Percentiles rank a stretch among this genome's conserved stretches.
phyloP scores from a whole-genome alignment of 2,113 vertebrate genomes.

The Vidua chalybeata region DNA sequence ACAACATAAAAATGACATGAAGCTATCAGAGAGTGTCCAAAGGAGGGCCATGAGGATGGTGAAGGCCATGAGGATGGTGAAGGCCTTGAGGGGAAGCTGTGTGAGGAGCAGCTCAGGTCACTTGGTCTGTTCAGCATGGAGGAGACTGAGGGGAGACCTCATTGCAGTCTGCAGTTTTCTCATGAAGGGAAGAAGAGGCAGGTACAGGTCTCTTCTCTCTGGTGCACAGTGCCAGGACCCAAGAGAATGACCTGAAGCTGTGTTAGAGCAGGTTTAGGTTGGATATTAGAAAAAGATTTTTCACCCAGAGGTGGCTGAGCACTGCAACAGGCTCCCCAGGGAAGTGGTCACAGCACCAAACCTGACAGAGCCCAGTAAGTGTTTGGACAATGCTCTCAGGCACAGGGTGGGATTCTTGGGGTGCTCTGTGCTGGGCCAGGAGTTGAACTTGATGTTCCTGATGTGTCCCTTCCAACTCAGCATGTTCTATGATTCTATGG shows the following conservation, averaged over 20 bases:
- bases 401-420: not conserved
- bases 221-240: not conserved
- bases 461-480: not conserved
- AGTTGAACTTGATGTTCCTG: not conserved
- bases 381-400: not conserved
- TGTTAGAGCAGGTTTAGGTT: not conserved
- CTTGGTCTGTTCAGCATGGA: not conserved
- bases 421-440: not conserved
- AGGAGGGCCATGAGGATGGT: rapidly evolving
- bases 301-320: not conserved
- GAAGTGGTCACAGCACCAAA: not conserved
- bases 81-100: rapidly evolving
- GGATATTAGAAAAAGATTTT: not conserved
- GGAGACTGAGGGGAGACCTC: not conserved
- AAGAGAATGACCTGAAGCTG: not conserved
- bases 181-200: not conserved
- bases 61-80: rapidly evolving
- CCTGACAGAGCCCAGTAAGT: not conserved
- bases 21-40: not conserved
- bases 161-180: not conserved
- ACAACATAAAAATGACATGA: not conserved
- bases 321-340: not conserved
- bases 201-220: not conserved
- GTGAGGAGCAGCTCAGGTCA: not conserved
- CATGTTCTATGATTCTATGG: not conserved